Base-by-base conservation (phyloP, 2,113 vertebrate genomes). In the Hippolais icterina region DNA sequence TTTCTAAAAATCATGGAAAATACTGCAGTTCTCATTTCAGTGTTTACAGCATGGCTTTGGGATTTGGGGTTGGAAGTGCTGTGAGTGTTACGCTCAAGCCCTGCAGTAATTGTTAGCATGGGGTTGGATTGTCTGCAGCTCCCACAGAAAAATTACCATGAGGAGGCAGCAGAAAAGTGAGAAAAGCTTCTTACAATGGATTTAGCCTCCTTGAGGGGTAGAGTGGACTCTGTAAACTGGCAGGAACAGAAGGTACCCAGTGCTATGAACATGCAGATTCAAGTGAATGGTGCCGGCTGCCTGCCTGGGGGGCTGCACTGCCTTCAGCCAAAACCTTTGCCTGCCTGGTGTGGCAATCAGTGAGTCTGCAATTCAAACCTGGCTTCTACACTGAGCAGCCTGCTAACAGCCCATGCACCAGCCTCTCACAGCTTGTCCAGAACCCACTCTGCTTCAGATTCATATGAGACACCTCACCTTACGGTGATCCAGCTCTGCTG, bases 331-430 rank as follows among this genome's bases (percentile, higher is more conserved):
- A 78, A 87, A 79, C 70, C 14, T 68, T 56, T 66, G n/a, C 52
- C 49, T 71, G 41, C 28, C 49, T 60, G 28, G 22, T 61, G 28
- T 37, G 28, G 57, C 76, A 42, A 20, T 2, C 3, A 10, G 19
- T 75, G 63, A 49, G 47, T 33, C 44, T 31, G 46, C 39, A 64
- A 1, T 82, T 76, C 49, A 68, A 53, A 68, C 12, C 42, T 42
- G 25, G 27, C 35, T 82, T 46, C 69, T 91, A 42, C 61, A 35
- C 70, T 35, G 56, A 47, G 19, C 22, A 53, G 70, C 31, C 41
- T 8, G 0, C 4, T 3, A 59, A 47, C 19, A 53, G 44, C 41
- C 37, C 3, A 0, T 15, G 11, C 37, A 76, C 28, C 66, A 90
- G 22, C 15, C 6, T 77, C 50, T 33, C 25, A 9, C 35, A 66